Percentiles rank a stretch among this genome's conserved stretches.
Evolutionary conservation across 2,888 invertebrate genomes (phyloP).

Genomic region (Leptopilina drosophilae): DNA sequence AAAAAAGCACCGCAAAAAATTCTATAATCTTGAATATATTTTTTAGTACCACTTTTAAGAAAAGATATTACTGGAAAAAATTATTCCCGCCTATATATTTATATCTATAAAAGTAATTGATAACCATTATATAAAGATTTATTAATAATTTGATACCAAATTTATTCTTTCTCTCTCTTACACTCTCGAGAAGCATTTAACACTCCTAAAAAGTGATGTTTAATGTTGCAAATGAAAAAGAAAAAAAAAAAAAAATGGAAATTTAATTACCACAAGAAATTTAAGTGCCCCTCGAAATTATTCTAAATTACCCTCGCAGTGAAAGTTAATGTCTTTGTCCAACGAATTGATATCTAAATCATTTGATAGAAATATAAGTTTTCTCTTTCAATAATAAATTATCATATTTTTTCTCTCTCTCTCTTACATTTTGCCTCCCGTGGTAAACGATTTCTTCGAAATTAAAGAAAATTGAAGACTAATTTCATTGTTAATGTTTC

Average conservation of each 20-base stretch:
- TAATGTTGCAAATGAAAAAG: neutral
- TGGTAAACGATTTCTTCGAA: neutral
- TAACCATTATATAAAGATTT: too few species aligned
- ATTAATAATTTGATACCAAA: too few species aligned
- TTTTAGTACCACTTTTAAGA: too few species aligned
- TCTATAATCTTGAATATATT: too few species aligned
- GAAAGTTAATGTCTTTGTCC: slow-evolving; percentile 20
- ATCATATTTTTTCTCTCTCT: neutral
- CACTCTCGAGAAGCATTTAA: too few species aligned
- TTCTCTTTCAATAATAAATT: slow-evolving; percentile 14
- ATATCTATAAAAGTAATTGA: too few species aligned
- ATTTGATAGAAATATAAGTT: slow-evolving; percentile 4
- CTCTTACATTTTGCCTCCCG: neutral
- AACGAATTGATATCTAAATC: slow-evolving; percentile 14
- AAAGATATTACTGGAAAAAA: too few species aligned
- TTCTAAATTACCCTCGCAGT: neutral
- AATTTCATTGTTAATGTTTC: slow-evolving; percentile 11
- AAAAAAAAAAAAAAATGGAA: too few species aligned
- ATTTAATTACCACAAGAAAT: neutral
- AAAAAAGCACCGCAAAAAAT: too few species aligned
- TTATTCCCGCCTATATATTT: too few species aligned
- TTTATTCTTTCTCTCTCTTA: too few species aligned
- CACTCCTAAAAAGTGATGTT: neutral
- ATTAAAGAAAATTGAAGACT: neutral
- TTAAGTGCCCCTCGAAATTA: slow-evolving; percentile 3